Evolutionary conservation across 2,888 invertebrate species (phyloP).

Genomic region (Oxycera nigricornis): DNA sequence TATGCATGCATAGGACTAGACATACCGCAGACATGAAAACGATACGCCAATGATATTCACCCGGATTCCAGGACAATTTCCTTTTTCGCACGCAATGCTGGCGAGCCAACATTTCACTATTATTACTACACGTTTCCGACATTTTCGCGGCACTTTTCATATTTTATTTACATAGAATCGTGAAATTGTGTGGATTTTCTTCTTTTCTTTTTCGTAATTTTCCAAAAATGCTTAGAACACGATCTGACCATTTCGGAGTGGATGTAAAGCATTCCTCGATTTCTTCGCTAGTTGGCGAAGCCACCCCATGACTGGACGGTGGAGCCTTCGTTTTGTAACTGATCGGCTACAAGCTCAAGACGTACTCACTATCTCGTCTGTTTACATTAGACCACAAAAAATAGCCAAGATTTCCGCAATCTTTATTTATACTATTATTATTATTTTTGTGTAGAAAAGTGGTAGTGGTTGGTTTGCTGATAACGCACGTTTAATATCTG

Average conservation of each 20-base stretch:
- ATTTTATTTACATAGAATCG: neutral
- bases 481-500: slow-evolving; percentile 4
- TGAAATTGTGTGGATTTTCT: neutral
- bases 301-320: slow-evolving; percentile 24
- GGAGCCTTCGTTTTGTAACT: slow-evolving; percentile 29
- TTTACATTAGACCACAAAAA: slow-evolving; percentile 11
- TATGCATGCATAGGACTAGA: slow-evolving; percentile 49
- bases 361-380: slow-evolving; percentile 1
- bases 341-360: neutral
- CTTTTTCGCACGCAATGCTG: neutral
- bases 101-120: neutral
- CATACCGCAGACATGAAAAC: slow-evolving; percentile 47
- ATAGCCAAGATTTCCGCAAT: slow-evolving; percentile 8
- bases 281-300: neutral
- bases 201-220: slow-evolving; percentile 1
- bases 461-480: slow-evolving; percentile 19
- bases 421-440: neutral
- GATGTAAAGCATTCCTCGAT: neutral
- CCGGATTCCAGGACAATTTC: slow-evolving; percentile 1
- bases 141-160: neutral
- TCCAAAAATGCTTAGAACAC: neutral
- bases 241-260: neutral
- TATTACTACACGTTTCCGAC: neutral
- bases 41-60: neutral
- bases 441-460: slow-evolving; percentile 1